Evolutionary conservation across 64 coral and sea anemone genomes (phyloP), one percentile per base, ranked within the genome.

Genomic region (Stylophora pistillata): DNA sequence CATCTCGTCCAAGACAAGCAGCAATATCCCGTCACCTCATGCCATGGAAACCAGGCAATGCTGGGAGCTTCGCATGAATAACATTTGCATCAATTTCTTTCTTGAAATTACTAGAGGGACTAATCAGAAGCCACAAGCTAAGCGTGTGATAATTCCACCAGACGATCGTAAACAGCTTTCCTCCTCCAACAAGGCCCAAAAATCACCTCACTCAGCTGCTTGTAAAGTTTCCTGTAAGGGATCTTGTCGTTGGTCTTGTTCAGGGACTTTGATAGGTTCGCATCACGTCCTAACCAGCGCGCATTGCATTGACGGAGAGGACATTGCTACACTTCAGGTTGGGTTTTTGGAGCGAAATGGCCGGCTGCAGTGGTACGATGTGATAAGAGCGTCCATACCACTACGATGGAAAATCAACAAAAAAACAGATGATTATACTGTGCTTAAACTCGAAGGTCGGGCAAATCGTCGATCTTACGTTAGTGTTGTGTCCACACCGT

Each of bases 281-380:
- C 90, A 61, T 68, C 91, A 96, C 71, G 91, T 96, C 7, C 91
- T 96, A 1, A 93, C 95, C 57, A 88, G 91, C 33, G 95, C 95
- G 30, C 95, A 96, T 84, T 96, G 95, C 78, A 68, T 96, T 37
- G 76, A 92, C 52, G 86, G 57, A 10, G 74, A 74, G 62, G 60
- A 81, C 18, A 66, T 86, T 32, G 85, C 65, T 12, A 86, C 76
- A 25, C 17, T 96, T 32, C 86, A 62, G 47, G 82, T 80, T 37
- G 91, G 95, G 4, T 96, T 96, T 57, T 62, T 96, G 13, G 86
- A 92, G 52, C 23, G 85, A 30, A 86, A 78, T 58, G 76, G 88
- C 13, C n/a, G 29, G n/a, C 21, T 80, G 27, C 56, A 86, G 15
- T 93, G 95, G 95, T 96, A 96, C 61, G 57, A 59, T 28, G 91